A percentile compares a stretch with the other conserved stretches of the same genome.
Conservation (phyloP, 2,797 vertebrate species). For the Craterocephalus amniculus region DNA sequence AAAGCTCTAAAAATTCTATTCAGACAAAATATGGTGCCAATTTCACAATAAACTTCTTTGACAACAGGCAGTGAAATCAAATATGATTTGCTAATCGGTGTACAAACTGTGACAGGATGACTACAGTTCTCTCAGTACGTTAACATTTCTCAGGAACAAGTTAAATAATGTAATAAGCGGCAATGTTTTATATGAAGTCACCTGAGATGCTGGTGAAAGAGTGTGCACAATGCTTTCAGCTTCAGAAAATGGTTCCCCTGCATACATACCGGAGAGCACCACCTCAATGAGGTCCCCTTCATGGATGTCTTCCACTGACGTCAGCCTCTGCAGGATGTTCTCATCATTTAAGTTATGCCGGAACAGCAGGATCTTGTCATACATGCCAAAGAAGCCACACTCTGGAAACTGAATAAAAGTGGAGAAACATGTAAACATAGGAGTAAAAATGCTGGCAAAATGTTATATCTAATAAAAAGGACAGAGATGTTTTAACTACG, state of each 20-base stretch:
- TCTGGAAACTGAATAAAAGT: conserved; percentile 84
- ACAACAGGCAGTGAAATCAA: not conserved
- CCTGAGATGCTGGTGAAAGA: not conserved
- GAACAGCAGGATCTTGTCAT: conserved; percentile 98
- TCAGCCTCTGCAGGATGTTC: conserved; percentile 96
- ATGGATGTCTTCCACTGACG: conserved; percentile 93
- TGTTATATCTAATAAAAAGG: not conserved
- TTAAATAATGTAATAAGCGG: not conserved
- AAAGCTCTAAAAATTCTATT: not conserved
- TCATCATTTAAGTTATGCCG: conserved; percentile 96
- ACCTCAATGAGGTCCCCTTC: conserved; percentile 90
- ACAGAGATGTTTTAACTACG: not conserved
- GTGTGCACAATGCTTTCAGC: not conserved
- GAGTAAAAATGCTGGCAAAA: not conserved
- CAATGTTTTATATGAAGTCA: not conserved
- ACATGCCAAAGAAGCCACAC: conserved; percentile 99
- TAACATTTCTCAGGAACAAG: not conserved
- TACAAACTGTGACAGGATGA: not conserved
- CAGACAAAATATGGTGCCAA: not conserved
- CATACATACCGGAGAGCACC: conserved; percentile 90
- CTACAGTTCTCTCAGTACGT: not conserved
- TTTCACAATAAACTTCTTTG: not conserved
- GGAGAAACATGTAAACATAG: conserved; percentile 12
- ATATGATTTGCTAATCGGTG: not conserved
- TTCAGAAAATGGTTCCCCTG: not conserved